phyloP scores from a whole-genome alignment of 1,140 invertebrate genomes.

The Dendrolimus punctatus region DNA sequence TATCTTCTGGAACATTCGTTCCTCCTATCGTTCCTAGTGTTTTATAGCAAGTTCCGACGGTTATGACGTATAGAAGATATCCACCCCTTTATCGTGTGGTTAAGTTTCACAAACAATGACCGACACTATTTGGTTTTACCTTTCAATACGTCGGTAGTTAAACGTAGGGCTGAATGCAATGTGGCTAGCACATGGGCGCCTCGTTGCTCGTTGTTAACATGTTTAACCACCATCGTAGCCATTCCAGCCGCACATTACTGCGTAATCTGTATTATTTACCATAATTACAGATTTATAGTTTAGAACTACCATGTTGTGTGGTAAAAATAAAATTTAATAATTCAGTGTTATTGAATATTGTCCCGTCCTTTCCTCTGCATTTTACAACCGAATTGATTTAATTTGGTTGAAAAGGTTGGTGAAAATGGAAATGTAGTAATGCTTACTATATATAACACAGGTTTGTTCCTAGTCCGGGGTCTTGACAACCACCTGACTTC shows the following conservation, averaged over 20 bases:
- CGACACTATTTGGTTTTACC: conserved; percentile 24
- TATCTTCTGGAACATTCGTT: no score
- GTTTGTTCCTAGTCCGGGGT: no score
- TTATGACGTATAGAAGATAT: conserved; percentile 1
- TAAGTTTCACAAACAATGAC: conserved; percentile 17
- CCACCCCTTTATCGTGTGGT: conserved; percentile 14
- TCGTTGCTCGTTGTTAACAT: conserved; percentile 8
- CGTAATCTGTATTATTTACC: conserved; percentile 3
- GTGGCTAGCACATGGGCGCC: conserved; percentile 45
- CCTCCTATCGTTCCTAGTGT: no score
- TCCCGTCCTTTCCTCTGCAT: no score
- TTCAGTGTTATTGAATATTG: no score
- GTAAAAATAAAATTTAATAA: no score
- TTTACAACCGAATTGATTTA: no score
- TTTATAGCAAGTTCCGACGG: neutral
- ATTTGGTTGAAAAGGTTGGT: no score
- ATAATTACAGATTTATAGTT: neutral
- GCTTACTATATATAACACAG: no score
- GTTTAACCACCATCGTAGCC: conserved; percentile 19
- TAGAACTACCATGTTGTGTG: conserved; percentile 4
- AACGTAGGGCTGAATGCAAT: conserved; percentile 35
- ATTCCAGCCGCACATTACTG: conserved; percentile 9
- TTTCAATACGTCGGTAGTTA: conserved; percentile 25
- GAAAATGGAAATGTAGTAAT: no score
- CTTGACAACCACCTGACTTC: no score